Percentiles rank a stretch among this genome's conserved stretches.
Conservation (phyloP, 2,888 invertebrate genomes). For the Allygus modestus region DNA sequence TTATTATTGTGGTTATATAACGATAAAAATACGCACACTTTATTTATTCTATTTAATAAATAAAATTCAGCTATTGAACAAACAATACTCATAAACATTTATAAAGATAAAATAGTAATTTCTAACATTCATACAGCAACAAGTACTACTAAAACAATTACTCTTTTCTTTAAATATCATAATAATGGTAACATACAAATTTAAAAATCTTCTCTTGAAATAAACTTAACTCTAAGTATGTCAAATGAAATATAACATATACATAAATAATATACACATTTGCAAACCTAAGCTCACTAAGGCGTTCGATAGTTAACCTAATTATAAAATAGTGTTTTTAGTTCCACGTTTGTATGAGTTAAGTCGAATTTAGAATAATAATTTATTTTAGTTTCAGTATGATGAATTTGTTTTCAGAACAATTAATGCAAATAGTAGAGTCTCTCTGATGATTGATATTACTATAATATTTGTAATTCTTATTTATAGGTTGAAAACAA, state of each 20-base stretch:
- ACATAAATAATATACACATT: slow-evolving; percentile 33
- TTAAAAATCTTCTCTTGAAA: background rate
- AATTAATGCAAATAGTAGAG: too few relatives aligned
- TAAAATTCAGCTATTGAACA: background rate
- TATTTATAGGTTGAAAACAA: too few relatives aligned
- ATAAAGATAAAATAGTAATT: background rate
- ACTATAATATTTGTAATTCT: too few relatives aligned
- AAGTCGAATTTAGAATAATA: too few relatives aligned
- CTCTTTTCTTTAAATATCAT: slow-evolving; percentile 9
- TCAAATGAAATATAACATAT: slow-evolving; percentile 16
- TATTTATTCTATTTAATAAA: too few relatives aligned
- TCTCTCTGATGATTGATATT: too few relatives aligned
- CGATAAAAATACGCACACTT: too few relatives aligned
- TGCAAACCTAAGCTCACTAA: slow-evolving; percentile 3
- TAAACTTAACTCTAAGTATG: background rate
- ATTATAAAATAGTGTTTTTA: background rate
- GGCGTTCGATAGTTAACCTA: slow-evolving; percentile 6
- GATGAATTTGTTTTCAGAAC: too few relatives aligned
- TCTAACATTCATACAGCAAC: slow-evolving; percentile 12
- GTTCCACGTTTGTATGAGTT: too few relatives aligned
- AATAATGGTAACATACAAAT: slow-evolving; percentile 33
- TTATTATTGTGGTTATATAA: too few relatives aligned
- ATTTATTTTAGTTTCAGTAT: too few relatives aligned
- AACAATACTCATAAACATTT: background rate
- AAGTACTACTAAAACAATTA: slow-evolving; percentile 3